Conservation (phyloP, 2,113 vertebrate species). For the Anguilla japonica region DNA sequence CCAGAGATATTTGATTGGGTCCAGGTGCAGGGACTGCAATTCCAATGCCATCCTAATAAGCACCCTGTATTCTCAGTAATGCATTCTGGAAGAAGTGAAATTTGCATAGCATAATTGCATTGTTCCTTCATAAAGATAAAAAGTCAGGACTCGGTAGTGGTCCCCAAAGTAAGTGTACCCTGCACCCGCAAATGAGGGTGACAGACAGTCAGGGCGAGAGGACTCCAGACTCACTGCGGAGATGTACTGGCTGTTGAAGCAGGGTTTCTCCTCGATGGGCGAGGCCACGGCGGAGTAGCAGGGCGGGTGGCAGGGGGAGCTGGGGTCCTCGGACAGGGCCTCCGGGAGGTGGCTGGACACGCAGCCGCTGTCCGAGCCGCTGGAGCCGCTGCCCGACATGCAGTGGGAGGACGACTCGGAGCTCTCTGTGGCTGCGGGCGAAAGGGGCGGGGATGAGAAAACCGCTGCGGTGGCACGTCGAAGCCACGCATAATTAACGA, state of each 20-base stretch:
- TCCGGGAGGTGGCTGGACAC: conserved; percentile 79
- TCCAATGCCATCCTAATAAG: no score
- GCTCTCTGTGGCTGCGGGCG: conserved; percentile 84
- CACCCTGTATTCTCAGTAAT: no score
- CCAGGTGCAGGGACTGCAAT: no score
- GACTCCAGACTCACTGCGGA: conserved; percentile 72
- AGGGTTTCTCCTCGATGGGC: conserved; percentile 57
- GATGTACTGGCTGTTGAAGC: conserved; percentile 72
- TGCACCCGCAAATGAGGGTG: no score
- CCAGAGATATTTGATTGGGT: no score
- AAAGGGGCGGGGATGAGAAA: neutral
- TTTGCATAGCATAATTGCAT: no score
- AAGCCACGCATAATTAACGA: neutral
- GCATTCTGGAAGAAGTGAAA: no score
- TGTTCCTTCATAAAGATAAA: no score
- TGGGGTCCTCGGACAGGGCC: conserved; percentile 73
- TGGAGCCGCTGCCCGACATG: conserved; percentile 83
- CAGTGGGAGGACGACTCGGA: conserved; percentile 86
- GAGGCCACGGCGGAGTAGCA: conserved; percentile 45
- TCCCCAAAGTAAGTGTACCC: no score
- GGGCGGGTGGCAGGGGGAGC: conserved; percentile 50
- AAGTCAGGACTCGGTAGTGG: no score
- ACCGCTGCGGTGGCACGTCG: neutral
- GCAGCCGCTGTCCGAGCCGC: conserved; percentile 87
- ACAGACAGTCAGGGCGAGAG: neutral